phyloP scores from a whole-genome alignment of 2,113 vertebrate species.

The Sapajus apella region DNA sequence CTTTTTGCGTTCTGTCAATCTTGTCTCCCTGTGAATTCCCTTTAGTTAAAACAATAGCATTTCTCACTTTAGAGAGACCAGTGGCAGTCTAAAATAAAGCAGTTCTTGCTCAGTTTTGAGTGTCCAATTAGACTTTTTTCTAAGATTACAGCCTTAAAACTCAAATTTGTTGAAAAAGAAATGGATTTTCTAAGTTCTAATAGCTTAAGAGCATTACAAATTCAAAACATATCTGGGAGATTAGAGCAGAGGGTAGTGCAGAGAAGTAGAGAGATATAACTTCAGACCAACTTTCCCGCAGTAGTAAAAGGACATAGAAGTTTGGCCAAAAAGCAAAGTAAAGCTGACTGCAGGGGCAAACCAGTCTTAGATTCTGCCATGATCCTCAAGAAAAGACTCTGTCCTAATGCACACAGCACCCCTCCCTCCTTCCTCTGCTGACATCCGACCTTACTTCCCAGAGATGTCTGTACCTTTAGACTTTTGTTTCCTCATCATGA shows the following conservation, averaged over 20 bases:
- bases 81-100: background rate
- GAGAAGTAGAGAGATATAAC: background rate
- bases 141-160: conserved; percentile 13
- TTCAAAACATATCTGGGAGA: background rate
- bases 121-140: background rate
- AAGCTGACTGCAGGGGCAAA: background rate
- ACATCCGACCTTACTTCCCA: background rate
- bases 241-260: background rate
- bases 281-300: background rate
- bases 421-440: no score
- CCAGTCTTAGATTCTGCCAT: background rate
- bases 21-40: background rate
- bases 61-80: background rate
- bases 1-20: conserved; percentile 37
- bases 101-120: background rate
- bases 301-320: background rate
- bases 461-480: background rate
- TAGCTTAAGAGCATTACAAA: background rate
- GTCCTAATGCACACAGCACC: no score
- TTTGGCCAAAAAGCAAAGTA: background rate
- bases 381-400: background rate
- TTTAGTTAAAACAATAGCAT: background rate
- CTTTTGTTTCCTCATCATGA: background rate
- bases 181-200: background rate
- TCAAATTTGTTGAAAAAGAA: background rate